Conservation (phyloP, 1,140 invertebrate genomes). For the Neotoxoptera formosana region DNA sequence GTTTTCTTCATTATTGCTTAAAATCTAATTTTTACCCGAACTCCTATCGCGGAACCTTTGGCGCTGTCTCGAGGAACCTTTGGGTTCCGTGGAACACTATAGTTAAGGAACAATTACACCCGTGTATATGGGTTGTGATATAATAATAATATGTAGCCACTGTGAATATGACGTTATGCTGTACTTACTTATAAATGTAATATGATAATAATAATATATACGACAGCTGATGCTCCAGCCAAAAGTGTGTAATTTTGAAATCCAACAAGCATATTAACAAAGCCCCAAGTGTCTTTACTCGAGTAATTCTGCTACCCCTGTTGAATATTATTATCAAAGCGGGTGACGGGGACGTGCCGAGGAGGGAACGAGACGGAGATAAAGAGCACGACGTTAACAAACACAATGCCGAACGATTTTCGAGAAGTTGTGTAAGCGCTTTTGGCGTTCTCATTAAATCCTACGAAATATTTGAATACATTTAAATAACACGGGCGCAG, state of each 20-base stretch:
- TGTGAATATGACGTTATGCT: neutral
- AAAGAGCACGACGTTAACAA: slow-evolving; percentile 35
- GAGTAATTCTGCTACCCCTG: neutral
- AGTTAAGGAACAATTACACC: no score
- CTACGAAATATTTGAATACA: slow-evolving; percentile 39
- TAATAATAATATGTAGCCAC: neutral
- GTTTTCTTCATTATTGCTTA: no score
- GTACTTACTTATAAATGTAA: neutral
- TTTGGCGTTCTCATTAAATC: slow-evolving; percentile 50
- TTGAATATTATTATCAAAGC: slow-evolving; percentile 39
- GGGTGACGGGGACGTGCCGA: neutral
- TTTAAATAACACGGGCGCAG: slow-evolving; percentile 39
- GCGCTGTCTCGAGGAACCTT: no score
- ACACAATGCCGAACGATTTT: slow-evolving; percentile 46
- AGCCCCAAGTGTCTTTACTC: neutral
- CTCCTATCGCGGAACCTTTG: no score
- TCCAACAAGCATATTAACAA: neutral
- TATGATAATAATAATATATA: neutral
- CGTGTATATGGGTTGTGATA: neutral
- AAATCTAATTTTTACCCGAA: no score
- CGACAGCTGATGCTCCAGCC: neutral
- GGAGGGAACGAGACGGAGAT: neutral
- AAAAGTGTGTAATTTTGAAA: neutral
- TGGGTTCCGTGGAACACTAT: no score
- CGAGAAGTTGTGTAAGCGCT: slow-evolving; percentile 41